Base-by-base conservation (phyloP, 2,888 invertebrate species). In the Osmoderma eremita region DNA sequence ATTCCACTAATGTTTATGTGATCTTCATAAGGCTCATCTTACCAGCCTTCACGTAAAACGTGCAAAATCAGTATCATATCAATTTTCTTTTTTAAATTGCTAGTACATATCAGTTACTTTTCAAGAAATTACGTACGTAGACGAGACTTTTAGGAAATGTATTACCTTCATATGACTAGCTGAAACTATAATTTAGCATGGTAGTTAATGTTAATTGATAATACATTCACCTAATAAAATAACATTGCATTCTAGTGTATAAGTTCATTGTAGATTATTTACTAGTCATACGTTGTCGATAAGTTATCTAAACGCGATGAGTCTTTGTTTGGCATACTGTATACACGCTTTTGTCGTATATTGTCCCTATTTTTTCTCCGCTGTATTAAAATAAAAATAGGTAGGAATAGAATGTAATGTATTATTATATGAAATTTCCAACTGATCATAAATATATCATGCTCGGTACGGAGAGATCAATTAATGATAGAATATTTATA, bases 281-380 rank as follows among this genome's bases (percentile, higher is more conserved):
- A 51, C 67, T 67, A 67, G 67, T 67, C 67, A 67, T 67, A 67
- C 62, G 53, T 51, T 58, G 58, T 58, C 45, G 58, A 45, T 67
- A 67, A 67, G 63, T 63, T 54, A 54, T 62, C 20, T 30, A 51
- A 24, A 24, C 30, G 58, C 45, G 45, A 61, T n/a, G 30, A 61
- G 51, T 63, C 42, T 53, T 63, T 51, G 48, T 22, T 24, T 51
- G 41, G 63, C 51, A 63, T 41, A 63, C 42, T 63, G 53, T 63
- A 42, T 41, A 36, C 41, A 39, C 12, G 20, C 51, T 12, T 51
- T 51, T 48, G 38, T 50, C 20, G 20, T 49, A 20, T 63, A 42
- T 51, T 45, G 30, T 61, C 58, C 30, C 30, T 24, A 45, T 61
- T 36, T 39, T 17, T 61, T 53, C 24, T 53, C 38, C 53, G 38